Conservation (phyloP, 2,888 invertebrate genomes). For the Caenorhabditis sinica region DNA sequence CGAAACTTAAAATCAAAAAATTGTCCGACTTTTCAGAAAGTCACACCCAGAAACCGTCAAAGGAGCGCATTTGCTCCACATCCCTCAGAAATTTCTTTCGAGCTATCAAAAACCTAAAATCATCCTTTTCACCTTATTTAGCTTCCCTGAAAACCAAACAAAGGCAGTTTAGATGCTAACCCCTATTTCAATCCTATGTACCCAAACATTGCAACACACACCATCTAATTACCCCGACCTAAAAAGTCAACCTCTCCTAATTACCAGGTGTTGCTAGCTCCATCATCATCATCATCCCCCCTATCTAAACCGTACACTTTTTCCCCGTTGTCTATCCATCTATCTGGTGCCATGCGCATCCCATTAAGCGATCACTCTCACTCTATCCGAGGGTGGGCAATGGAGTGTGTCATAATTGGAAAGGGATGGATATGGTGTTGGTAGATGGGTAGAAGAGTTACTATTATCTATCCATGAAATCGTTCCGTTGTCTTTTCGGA, state of each 20-base stretch:
- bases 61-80: neutral
- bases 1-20: too few species aligned
- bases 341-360: slow-evolving; percentile 61
- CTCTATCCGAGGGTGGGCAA: slow-evolving; percentile 40
- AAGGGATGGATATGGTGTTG: neutral
- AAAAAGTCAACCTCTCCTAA: neutral
- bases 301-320: neutral
- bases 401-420: slow-evolving; percentile 58
- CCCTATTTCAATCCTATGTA: neutral
- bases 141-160: neutral
- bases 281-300: neutral
- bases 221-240: slow-evolving; percentile 27
- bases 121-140: neutral
- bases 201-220: slow-evolving; percentile 38
- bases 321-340: neutral
- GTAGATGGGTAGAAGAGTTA: neutral
- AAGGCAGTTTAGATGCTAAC: slow-evolving; percentile 23
- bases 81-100: neutral
- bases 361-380: slow-evolving; percentile 51
- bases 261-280: slow-evolving; percentile 15
- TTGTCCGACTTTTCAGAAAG: too few species aligned
- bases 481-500: neutral
- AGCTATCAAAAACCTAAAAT: neutral
- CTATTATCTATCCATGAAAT: slow-evolving; percentile 13
- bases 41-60: too few species aligned